A percentile compares a stretch with the other conserved stretches of the same genome.
These are phyloP conservation scores for Enteromius viviparus DNA, from an alignment of 2,797 vertebrate species.

Conservation along the genomic window DNA sequence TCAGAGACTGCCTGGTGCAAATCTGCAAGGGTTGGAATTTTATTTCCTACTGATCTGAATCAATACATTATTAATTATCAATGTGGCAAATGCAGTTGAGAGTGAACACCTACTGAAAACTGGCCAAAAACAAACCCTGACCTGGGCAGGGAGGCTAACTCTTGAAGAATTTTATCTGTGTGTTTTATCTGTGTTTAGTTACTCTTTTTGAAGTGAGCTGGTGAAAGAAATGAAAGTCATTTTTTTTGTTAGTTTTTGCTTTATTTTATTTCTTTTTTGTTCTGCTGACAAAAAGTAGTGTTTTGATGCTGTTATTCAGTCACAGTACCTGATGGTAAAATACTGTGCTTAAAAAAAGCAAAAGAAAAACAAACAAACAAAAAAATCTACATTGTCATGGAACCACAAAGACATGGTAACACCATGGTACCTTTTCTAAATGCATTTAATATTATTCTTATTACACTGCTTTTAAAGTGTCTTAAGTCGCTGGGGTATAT, in stretches of 20 bases:
- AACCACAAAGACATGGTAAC: not conserved
- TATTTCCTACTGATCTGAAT: constrained; percentile 27
- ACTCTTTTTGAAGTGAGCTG: not conserved
- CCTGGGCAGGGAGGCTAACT: not conserved
- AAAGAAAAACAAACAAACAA: not conserved
- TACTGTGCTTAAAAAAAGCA: not conserved
- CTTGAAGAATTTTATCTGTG: not conserved
- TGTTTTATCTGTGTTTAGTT: not conserved
- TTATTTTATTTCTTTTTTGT: not conserved
- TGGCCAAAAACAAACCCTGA: not conserved
- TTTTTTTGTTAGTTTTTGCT: no score
- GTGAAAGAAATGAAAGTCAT: not conserved
- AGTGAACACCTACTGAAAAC: not conserved
- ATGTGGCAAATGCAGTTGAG: not conserved
- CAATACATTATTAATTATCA: constrained; percentile 18
- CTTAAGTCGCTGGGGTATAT: no score
- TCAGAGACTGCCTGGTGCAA: not conserved
- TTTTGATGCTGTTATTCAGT: not conserved
- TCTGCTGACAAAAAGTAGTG: not conserved
- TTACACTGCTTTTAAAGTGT: not conserved
- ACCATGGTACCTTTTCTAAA: not conserved
- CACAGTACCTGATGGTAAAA: not conserved
- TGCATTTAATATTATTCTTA: not conserved
- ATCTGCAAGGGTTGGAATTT: not conserved
- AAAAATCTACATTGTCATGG: not conserved